Base-by-base conservation (phyloP, 2,888 invertebrate species). In the Agrilus mali region DNA sequence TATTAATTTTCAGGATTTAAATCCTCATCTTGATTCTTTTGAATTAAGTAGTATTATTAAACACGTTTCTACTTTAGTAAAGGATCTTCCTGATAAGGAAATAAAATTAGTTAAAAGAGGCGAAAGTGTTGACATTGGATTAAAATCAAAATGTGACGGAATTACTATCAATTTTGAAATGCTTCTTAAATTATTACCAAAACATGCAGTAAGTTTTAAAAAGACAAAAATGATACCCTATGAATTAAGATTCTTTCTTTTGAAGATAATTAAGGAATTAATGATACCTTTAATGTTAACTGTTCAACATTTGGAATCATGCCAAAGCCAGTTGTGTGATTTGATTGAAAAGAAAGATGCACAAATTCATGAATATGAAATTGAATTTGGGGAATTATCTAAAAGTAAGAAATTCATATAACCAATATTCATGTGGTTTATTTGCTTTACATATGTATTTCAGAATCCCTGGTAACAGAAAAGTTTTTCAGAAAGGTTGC, bases 331-430 rank as follows among this genome's bases (percentile, higher is more conserved):
- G 44, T 54, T 77, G 14, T 60, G 68, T 43, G 52, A 58, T 32
- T 52, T 70, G 27, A 48, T 78, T 27, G 58, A 61, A 37, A 69
- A 67, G 44, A 77, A 77, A 56, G 75, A 77, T 55, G 64, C 60
- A 43, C 75, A 75, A 60, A 70, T 77, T 44, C 63, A 67, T 40
- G 71, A 73, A 52, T 75, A 73, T 53, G 70, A 69, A 54, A 57
- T 66, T 47, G 69, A 72, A 57, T 70, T 69, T 44, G 70, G 68
- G 34, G 60, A 65, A 48, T 68, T 72, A 49, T 64, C 66, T 31
- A 59, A 71, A 50, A 65, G 73, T 74, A 59, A 59, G 65, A 47
- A 35, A 41, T 33, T 33, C 7, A 36, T 17, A 3, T 40, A 10
- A 8, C 2, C 27, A 10, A 2, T 10, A 10, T 27, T 8, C 8